Evolutionary conservation across 2,113 vertebrate genomes (phyloP).

Genomic region (Cyprinodon brontotheroides): DNA sequence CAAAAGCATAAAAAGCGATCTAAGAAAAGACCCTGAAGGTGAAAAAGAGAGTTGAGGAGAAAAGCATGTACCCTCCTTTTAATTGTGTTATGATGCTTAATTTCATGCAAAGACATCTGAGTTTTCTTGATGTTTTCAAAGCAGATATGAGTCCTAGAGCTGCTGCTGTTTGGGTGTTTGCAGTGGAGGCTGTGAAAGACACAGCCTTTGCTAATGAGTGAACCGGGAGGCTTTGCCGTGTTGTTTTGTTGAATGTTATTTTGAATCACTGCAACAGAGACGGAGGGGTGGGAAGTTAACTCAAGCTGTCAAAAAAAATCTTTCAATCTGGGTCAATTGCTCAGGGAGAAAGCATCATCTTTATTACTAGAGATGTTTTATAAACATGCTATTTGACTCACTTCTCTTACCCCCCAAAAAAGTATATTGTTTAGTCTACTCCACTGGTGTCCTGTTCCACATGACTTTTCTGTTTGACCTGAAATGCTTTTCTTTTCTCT

Average conservation of each 20-base stretch:
- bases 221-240: conserved; percentile 54
- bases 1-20: not conserved
- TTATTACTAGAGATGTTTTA: conserved; percentile 48
- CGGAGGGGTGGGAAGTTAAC: conserved; percentile 42
- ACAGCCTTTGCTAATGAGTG: conserved; percentile 66
- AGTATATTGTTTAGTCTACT: not conserved
- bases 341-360: conserved; percentile 55
- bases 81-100: conserved; percentile 3
- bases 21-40: not conserved
- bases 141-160: conserved; percentile 21
- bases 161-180: conserved; percentile 43
- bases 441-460: not conserved
- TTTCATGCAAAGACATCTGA: not conserved
- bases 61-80: not conserved
- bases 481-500: not conserved
- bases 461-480: not conserved
- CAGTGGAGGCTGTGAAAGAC: conserved; percentile 39
- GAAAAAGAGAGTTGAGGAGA: conserved; percentile 7
- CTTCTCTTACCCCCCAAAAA: not conserved
- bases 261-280: conserved; percentile 58
- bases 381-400: conserved; percentile 32
- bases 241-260: conserved; percentile 61
- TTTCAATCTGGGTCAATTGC: conserved; percentile 73
- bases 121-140: not conserved
- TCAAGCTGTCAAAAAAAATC: conserved; percentile 61